Evolutionary conservation across 2,888 invertebrate species (phyloP).

Genomic region (Pandemis corylana): DNA sequence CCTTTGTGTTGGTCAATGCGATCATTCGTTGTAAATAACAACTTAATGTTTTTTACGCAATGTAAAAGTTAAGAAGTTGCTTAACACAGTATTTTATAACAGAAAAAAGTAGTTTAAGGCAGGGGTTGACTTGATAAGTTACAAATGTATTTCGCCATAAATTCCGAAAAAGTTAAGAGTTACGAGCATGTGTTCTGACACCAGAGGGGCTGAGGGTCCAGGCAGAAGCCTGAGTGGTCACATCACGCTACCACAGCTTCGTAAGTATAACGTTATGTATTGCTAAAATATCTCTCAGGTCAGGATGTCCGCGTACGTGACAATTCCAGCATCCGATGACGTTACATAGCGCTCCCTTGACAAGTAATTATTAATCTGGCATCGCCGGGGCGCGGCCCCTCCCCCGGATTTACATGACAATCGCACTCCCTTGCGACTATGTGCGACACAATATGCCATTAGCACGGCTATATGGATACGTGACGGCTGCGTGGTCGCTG

Average conservation of each 20-base stretch:
- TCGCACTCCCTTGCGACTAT: conserved; percentile 48
- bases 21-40: neutral
- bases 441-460: conserved; percentile 23
- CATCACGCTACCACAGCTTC: too few species aligned
- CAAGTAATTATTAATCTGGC: conserved; percentile 48
- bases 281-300: neutral
- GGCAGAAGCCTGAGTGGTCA: too few species aligned
- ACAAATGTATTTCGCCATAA: too few species aligned
- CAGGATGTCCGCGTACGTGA: conserved; percentile 27
- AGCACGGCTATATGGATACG: conserved; percentile 21
- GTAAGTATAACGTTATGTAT: too few species aligned
- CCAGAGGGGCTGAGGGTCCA: too few species aligned
- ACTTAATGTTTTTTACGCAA: neutral
- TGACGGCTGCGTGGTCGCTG: conserved; percentile 10
- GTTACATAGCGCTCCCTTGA: conserved; percentile 36
- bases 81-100: too few species aligned
- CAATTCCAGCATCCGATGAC: conserved; percentile 43
- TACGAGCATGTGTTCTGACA: too few species aligned
- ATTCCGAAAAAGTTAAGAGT: too few species aligned
- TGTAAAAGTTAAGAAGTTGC: neutral
- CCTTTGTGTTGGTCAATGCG: conserved; percentile 2
- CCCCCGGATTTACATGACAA: conserved; percentile 57
- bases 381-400: conserved; percentile 45
- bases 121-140: too few species aligned
- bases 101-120: too few species aligned